Evolutionary conservation across 2,888 invertebrate species (phyloP), one percentile per base, ranked within the genome.

Genomic region (Ornithoptera priamus): DNA sequence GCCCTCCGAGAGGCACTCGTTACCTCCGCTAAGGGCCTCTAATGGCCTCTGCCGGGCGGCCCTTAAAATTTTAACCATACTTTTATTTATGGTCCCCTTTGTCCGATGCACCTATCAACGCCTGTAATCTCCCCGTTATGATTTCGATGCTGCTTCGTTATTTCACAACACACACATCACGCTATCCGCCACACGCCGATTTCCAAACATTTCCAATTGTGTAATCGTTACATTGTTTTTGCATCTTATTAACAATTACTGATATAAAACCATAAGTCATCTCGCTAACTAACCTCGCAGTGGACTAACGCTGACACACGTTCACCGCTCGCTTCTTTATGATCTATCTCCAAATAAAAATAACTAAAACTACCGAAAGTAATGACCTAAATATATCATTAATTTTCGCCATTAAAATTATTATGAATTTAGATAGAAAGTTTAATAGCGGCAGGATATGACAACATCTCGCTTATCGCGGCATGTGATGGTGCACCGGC

Each of bases 61-160:
- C 90, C 89, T 91, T 90, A 89, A 90, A 91, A 89, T 89, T 90
- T 92, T 88, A 89, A 89, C 85, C 84, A 77, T 81, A 83, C 83
- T 86, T 86, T 91, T 90, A 90, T 91, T 91, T 92, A 91, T 88
- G 80, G 83, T 78, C 81, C 82, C 85, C 83, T 86, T 88, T 84
- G 86, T 85, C 82, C 76, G 80, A 80, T 81, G 80, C 80, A 80
- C 83, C 79, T 89, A 89, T 89, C 89, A 78, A 76, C 71, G 69
- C 74, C 75, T 77, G 77, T 75, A 76, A 89, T 89, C 89, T 87
- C 81, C 82, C 83, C 81, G 82, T 84, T 88, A 86, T 86, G 86
- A 88, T 85, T 81, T 59, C 63, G 58, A 46, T 42, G 83, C 78
- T 76, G 78, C 78, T 77, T 67, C 64, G 70, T 70, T 70, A 67